Evolutionary conservation across 2,888 invertebrate species (phyloP).

Genomic region (Pristionchus exspectatus): DNA sequence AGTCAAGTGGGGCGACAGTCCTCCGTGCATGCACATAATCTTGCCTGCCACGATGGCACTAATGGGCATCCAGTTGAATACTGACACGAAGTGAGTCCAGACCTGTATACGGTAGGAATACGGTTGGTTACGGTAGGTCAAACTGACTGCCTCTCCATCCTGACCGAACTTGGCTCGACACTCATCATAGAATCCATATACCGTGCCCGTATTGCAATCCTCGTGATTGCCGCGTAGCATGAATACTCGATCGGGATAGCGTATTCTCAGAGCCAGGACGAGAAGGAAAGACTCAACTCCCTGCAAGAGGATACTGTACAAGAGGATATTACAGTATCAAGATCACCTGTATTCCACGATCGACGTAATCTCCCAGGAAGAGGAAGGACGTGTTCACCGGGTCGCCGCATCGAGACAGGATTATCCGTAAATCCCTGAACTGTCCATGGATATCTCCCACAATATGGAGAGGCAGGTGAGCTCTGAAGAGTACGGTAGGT

Average conservation of each 20-base stretch:
- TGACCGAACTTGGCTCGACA: slow-evolving; percentile 62
- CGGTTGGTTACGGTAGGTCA: background rate
- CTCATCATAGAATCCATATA: slow-evolving; percentile 76
- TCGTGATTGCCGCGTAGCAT: slow-evolving; percentile 72
- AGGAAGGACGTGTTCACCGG: slow-evolving; percentile 60
- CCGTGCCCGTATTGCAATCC: slow-evolving; percentile 70
- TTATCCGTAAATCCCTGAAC: slow-evolving; percentile 69
- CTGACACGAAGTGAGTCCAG: slow-evolving; percentile 68
- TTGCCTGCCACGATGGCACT: slow-evolving; percentile 66
- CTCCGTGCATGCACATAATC: slow-evolving; percentile 74
- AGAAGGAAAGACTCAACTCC: slow-evolving; percentile 61
- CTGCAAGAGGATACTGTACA: slow-evolving; percentile 25
- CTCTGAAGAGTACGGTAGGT: background rate
- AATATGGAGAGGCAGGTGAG: slow-evolving; percentile 63
- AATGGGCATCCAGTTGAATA: slow-evolving; percentile 72
- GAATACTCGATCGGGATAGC: slow-evolving; percentile 64
- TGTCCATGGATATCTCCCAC: slow-evolving; percentile 75
- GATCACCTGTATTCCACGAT: slow-evolving; percentile 61
- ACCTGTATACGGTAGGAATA: slow-evolving; percentile 50
- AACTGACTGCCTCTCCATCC: slow-evolving; percentile 57
- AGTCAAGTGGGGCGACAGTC: slow-evolving; percentile 69
- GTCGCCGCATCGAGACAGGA: slow-evolving; percentile 63
- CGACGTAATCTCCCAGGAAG: slow-evolving; percentile 67
- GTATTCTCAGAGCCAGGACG: slow-evolving; percentile 61
- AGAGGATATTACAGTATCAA: background rate